Evolutionary conservation across 1,140 invertebrate genomes (phyloP), one percentile per base, ranked within the genome.

Genomic region (Papilio machaon): DNA sequence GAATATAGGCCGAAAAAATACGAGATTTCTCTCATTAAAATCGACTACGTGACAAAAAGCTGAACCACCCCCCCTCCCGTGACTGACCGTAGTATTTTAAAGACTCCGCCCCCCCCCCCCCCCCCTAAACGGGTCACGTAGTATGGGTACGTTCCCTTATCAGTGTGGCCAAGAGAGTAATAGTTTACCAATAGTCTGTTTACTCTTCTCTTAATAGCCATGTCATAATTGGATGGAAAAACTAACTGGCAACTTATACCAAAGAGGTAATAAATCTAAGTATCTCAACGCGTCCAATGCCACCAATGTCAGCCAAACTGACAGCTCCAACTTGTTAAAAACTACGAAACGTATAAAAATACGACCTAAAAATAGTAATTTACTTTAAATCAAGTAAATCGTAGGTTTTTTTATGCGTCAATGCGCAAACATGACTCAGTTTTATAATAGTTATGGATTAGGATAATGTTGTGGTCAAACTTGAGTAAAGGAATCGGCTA

Each of bases 311-410:
- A 70, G 35, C 64, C 64, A 70, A 70, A 35, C 64, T 70, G 64
- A 70, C 64, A 70, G 64, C 7, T 70, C 64, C 30, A 70, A 70
- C 64, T 70, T 15, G 64, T 70, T 70, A 70, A 70, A 70, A 70
- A 70, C 64, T 70, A 38, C 30, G 30, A 70, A 70, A 70, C 30
- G 30, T 10, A 70, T 70, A 70, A 70, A 70, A 70, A 70, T 70
- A 35, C 13, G 2, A 70, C 35, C 64, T 38, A 35, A 38, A 35
- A 70, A 70, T 38, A 35, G 64, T 70, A 17, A 70, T 70, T 70
- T 70, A 70, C 23, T 35, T 70, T 19, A 11, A 11, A 70, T 70
- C 23, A 70, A 70, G 64, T 70, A 70, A 70, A 38, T 70, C 11
- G 35, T 35, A 38, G 30, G 13, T 70, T 70, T 70, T 70, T 70